Conservation (phyloP, 1,140 invertebrate species). For the Aphidius gifuensis region DNA sequence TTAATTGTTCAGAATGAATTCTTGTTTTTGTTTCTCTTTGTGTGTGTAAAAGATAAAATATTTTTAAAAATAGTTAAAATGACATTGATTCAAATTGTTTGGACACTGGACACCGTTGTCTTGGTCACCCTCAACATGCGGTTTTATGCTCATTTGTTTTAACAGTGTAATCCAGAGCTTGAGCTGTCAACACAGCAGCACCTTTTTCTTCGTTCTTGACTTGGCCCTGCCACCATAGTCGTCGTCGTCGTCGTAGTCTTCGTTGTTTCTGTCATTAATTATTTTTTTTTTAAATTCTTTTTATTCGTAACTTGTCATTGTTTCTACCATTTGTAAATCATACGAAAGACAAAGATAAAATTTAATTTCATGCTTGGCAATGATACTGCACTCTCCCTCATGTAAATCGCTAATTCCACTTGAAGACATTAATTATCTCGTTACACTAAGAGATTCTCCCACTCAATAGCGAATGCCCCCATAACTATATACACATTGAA, state of each 20-base stretch:
- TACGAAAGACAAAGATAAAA: slow-evolving; percentile 33
- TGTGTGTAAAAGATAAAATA: background rate
- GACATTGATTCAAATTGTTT: slow-evolving; percentile 12
- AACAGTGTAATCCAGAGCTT: slow-evolving; percentile 34
- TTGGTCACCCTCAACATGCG: background rate
- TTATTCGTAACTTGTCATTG: too few relatives aligned
- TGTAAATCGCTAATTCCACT: slow-evolving; percentile 50
- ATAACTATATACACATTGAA: background rate
- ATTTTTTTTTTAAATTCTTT: too few relatives aligned
- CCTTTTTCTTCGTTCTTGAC: slow-evolving; percentile 18
- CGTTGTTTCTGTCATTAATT: slow-evolving; percentile 13
- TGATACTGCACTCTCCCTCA: slow-evolving; percentile 29
- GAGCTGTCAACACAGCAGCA: slow-evolving; percentile 37
- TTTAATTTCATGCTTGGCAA: slow-evolving; percentile 11
- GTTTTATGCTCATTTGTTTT: slow-evolving; percentile 41
- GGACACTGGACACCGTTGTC: slow-evolving; percentile 5
- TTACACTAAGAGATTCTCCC: slow-evolving; percentile 31
- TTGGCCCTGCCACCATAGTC: background rate
- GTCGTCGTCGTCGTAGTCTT: background rate
- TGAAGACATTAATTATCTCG: slow-evolving; percentile 50
- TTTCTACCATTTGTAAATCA: slow-evolving; percentile 8
- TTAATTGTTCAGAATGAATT: slow-evolving; percentile 4
- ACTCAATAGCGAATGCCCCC: slow-evolving; percentile 15
- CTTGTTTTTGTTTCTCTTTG: slow-evolving; percentile 14
- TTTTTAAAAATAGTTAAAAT: background rate